phyloP scores from a whole-genome alignment of 2,888 invertebrate species.

The Lucinisca nassula region DNA sequence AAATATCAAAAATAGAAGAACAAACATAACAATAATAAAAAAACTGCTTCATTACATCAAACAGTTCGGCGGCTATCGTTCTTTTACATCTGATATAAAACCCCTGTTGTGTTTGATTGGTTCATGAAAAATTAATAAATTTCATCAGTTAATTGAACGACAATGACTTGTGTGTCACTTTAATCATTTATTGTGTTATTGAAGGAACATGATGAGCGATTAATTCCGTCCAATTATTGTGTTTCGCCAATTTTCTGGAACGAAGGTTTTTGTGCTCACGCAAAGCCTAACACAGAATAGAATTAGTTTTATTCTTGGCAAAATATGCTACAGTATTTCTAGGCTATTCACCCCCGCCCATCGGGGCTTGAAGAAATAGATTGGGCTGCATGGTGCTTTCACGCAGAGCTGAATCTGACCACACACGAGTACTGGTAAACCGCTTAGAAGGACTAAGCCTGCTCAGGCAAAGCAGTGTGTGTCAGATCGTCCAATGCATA shows the following conservation, averaged over 20 bases:
- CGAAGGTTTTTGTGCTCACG: background rate
- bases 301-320: background rate
- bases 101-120: slow-evolving; percentile 38
- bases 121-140: slow-evolving; percentile 75
- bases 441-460: too few species aligned
- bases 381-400: too few species aligned
- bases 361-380: too few species aligned
- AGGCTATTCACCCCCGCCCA: too few species aligned
- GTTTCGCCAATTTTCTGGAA: slow-evolving; percentile 33
- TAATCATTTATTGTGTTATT: slow-evolving; percentile 46
- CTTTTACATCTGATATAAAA: background rate
- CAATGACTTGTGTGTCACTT: slow-evolving; percentile 65
- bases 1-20: too few species aligned
- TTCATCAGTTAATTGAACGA: slow-evolving; percentile 76
- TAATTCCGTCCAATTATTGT: slow-evolving; percentile 28
- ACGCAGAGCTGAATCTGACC: too few species aligned
- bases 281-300: background rate
- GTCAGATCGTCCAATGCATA: too few species aligned
- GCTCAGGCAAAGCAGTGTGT: too few species aligned
- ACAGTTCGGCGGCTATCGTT: background rate
- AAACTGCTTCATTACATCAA: background rate
- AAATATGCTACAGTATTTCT: too few species aligned
- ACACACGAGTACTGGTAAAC: too few species aligned
- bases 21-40: background rate
- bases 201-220: slow-evolving; percentile 19